phyloP scores from a whole-genome alignment of 1,140 invertebrate genomes.

The Pseudomyrmex sp. region DNA sequence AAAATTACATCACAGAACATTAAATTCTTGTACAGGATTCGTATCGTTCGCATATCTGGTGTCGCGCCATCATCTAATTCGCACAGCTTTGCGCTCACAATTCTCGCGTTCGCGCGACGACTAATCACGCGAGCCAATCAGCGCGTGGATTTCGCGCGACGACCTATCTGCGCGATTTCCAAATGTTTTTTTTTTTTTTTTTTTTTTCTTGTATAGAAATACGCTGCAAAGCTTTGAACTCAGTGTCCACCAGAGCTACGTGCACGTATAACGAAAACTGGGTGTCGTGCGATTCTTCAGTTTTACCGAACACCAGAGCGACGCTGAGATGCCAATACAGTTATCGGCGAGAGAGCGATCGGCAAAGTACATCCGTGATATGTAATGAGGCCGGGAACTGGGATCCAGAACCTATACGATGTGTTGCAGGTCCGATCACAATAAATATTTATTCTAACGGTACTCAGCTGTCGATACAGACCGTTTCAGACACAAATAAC shows the following conservation, averaged over 20 bases:
- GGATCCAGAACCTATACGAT: conserved; percentile 80
- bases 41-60: too few species aligned
- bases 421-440: conserved; percentile 80
- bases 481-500: conserved; percentile 15
- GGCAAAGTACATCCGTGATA: conserved; percentile 58
- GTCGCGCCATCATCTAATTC: too few species aligned
- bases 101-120: too few species aligned
- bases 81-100: too few species aligned
- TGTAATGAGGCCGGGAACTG: conserved; percentile 80
- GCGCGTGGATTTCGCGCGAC: too few species aligned
- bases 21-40: too few species aligned
- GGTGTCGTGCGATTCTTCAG: conserved; percentile 65
- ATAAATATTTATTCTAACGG: conserved; percentile 77
- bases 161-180: too few species aligned
- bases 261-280: conserved; percentile 71
- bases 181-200: too few species aligned
- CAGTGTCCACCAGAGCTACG: conserved; percentile 66
- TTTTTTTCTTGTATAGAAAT: conserved; percentile 80
- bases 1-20: too few species aligned
- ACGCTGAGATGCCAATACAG: conserved; percentile 73
- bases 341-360: conserved; percentile 73
- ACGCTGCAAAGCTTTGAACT: conserved; percentile 73
- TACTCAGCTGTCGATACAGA: conserved; percentile 30
- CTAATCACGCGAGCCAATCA: too few species aligned
- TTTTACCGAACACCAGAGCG: conserved; percentile 74